These are phyloP conservation scores for Exocentrus adspersus DNA, from an alignment of 2,888 invertebrate genomes.

Conservation along the genomic window DNA sequence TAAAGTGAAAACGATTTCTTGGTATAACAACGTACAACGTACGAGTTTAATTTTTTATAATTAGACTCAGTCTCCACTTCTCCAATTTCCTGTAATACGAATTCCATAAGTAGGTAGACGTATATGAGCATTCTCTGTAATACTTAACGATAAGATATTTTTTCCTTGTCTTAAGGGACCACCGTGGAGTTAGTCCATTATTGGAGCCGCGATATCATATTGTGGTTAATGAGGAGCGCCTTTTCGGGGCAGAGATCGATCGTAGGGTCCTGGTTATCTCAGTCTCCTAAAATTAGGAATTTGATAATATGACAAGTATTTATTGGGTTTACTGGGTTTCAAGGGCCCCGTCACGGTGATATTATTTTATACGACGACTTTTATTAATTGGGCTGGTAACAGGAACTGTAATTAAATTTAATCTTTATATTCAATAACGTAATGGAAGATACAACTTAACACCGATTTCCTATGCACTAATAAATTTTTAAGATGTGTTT, in stretches of 20 bases:
- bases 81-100: no score
- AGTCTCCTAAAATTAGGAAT: conserved; percentile 19
- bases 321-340: conserved; percentile 10
- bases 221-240: conserved; percentile 11
- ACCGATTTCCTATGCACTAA: no score
- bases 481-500: no score
- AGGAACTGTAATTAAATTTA: no score
- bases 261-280: conserved; percentile 12
- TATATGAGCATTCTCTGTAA: conserved; percentile 45
- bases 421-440: no score
- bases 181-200: conserved; percentile 16
- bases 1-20: no score
- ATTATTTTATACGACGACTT: neutral
- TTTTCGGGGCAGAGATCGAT: conserved; percentile 10
- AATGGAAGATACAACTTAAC: no score
- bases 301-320: conserved; percentile 24
- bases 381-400: conserved; percentile 1
- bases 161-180: conserved; percentile 19
- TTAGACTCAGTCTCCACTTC: no score
- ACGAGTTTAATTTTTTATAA: no score
- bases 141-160: conserved; percentile 54
- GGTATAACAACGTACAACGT: no score
- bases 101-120: no score
- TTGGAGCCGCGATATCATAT: conserved; percentile 11
- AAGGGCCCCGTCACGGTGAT: neutral